Evolutionary conservation across 1,140 invertebrate species (phyloP).

Genomic region (Drosophila nigromelanica): DNA sequence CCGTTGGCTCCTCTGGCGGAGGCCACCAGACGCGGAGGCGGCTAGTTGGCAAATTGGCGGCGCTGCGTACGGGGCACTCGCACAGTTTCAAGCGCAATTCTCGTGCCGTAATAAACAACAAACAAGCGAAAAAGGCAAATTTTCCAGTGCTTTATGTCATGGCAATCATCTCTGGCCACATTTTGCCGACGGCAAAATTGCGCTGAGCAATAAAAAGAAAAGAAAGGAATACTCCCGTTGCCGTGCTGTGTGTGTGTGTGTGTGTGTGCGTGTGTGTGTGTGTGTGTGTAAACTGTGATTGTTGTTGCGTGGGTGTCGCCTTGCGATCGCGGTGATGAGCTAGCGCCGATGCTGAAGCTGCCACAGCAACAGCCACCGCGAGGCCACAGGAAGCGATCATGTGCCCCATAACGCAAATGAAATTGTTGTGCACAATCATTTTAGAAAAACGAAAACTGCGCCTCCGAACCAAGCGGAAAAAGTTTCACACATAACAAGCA

Average conservation of each 20-base stretch:
- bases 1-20: constrained; percentile 19
- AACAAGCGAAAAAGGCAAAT: constrained; percentile 2
- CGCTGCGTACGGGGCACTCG: constrained; percentile 35
- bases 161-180: constrained; percentile 13
- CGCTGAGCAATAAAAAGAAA: constrained; percentile 1
- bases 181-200: constrained; percentile 42
- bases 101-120: constrained; percentile 23
- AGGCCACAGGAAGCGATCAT: constrained; percentile 59
- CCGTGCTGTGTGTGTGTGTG: neutral
- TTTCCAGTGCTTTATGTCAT: constrained; percentile 33
- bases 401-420: constrained; percentile 70
- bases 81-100: constrained; percentile 22
- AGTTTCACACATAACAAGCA: constrained; percentile 72
- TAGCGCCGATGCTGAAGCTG: constrained; percentile 49
- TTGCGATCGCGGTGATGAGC: constrained; percentile 40
- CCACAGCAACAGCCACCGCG: constrained; percentile 7
- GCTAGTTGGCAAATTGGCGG: constrained; percentile 48
- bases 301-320: constrained; percentile 6
- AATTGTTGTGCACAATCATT: constrained; percentile 74
- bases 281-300: neutral
- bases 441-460: constrained; percentile 78
- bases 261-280: neutral
- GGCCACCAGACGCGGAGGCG: constrained; percentile 7
- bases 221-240: neutral
- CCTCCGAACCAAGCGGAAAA: constrained; percentile 76